Percentiles rank a stretch among this genome's conserved stretches.
Evolutionary conservation across 2,888 invertebrate genomes (phyloP).

Genomic region (Idaea aversata): DNA sequence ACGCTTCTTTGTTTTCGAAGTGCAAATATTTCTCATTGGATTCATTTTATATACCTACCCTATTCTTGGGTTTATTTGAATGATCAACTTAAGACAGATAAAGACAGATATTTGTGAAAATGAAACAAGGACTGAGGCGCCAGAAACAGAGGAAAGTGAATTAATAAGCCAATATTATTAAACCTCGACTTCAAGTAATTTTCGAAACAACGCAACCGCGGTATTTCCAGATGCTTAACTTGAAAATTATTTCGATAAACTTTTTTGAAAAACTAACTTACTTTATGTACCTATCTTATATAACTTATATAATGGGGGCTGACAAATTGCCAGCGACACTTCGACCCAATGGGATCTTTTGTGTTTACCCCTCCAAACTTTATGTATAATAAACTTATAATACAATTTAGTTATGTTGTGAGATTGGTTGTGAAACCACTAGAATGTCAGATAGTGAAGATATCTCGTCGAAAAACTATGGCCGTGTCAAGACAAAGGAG

Average conservation of each 20-base stretch:
- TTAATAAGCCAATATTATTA: slow-evolving; percentile 27
- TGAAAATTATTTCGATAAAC: neutral
- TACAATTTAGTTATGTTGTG: neutral
- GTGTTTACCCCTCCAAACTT: too few species aligned
- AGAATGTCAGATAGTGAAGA: slow-evolving; percentile 20
- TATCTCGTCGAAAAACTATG: slow-evolving; percentile 26
- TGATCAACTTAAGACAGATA: slow-evolving; percentile 6
- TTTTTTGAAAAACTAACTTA: too few species aligned
- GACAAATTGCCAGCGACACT: too few species aligned
- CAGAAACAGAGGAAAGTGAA: slow-evolving; percentile 20
- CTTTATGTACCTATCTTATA: too few species aligned
- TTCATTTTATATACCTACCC: too few species aligned
- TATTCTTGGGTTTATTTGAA: neutral
- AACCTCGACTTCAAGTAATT: slow-evolving; percentile 11
- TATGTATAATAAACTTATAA: too few species aligned
- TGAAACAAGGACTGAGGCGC: slow-evolving; percentile 12
- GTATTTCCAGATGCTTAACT: neutral
- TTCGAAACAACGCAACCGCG: neutral
- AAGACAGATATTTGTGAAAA: slow-evolving; percentile 4
- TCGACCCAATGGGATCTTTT: too few species aligned
- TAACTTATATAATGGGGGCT: too few species aligned
- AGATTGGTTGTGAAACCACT: neutral
- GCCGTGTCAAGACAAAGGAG: slow-evolving; percentile 42
- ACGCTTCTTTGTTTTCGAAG: too few species aligned
- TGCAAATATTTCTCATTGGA: too few species aligned